Conservation (phyloP, 2,797 vertebrate genomes). For the Delichon dasypus region DNA sequence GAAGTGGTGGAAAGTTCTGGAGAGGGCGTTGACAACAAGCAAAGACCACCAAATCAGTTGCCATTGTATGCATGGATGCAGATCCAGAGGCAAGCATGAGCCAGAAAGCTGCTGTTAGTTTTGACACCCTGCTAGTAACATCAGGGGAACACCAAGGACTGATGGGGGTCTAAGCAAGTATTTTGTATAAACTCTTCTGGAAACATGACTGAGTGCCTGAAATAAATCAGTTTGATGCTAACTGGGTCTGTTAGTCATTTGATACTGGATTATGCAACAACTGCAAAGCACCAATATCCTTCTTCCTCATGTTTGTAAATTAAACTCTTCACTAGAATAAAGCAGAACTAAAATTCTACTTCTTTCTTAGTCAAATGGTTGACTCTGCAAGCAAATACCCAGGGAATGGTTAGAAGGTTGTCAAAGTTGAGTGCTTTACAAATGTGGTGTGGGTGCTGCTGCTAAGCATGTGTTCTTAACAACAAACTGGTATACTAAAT, state of each 20-base stretch:
- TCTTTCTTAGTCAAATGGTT: background rate
- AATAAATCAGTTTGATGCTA: background rate
- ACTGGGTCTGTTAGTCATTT: background rate
- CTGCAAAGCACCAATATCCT: background rate
- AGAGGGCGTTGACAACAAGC: slow-evolving; percentile 70
- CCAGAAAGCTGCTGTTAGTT: slow-evolving; percentile 73
- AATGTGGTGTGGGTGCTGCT: background rate
- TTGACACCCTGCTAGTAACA: slow-evolving; percentile 75
- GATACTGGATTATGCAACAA: background rate
- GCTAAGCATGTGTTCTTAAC: background rate
- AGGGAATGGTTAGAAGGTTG: background rate
- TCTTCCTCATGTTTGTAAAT: accelerated
- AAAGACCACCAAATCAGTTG: slow-evolving; percentile 74
- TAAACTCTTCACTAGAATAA: background rate
- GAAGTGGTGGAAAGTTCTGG: slow-evolving; percentile 63
- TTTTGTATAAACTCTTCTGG: background rate
- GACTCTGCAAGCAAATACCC: background rate
- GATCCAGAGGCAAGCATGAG: background rate
- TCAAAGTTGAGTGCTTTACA: background rate
- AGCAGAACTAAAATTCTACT: background rate
- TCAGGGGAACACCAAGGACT: slow-evolving; percentile 79
- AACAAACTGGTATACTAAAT: background rate
- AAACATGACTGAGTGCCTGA: background rate
- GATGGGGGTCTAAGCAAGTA: slow-evolving; percentile 77
- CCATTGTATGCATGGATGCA: slow-evolving; percentile 71